Evolutionary conservation across 2,113 vertebrate genomes (phyloP).

Genomic region (human): DNA sequence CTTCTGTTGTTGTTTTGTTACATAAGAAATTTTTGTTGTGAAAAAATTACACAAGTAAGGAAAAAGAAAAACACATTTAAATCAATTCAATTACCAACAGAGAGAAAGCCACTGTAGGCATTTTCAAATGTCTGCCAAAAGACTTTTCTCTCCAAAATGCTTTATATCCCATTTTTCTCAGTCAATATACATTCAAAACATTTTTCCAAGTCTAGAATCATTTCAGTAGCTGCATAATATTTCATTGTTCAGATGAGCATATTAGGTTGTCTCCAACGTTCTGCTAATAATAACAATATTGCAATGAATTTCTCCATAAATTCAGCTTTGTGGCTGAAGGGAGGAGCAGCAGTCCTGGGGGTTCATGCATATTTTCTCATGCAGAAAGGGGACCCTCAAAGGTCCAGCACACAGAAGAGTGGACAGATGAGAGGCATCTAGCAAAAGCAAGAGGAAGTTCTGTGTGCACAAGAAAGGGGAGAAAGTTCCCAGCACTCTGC

Average conservation of each 20-base stretch:
- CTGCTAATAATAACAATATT: background rate
- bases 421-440: background rate
- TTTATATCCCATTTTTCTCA: slow-evolving; percentile 42
- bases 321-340: background rate
- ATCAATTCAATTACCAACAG: slow-evolving; percentile 46
- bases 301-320: background rate
- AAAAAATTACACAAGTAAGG: slow-evolving; percentile 47
- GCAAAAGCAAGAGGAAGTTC: background rate
- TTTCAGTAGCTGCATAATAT: slow-evolving; percentile 48
- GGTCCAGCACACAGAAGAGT: background rate
- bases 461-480: background rate
- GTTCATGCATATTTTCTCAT: background rate
- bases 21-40: slow-evolving; percentile 43
- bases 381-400: background rate
- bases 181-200: background rate
- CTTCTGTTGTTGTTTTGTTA: slow-evolving; percentile 53
- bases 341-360: background rate
- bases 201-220: slow-evolving; percentile 24
- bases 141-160: slow-evolving; percentile 41
- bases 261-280: background rate
- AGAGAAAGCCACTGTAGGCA: slow-evolving; percentile 25
- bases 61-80: slow-evolving; percentile 46
- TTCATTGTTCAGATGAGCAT: slow-evolving; percentile 20
- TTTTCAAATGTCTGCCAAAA: slow-evolving; percentile 53
- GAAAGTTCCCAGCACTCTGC: background rate